Percentiles rank a stretch among this genome's conserved stretches.
phyloP scores from a whole-genome alignment of 2,113 vertebrate species.

The Dicerorhinus sumatrensis region DNA sequence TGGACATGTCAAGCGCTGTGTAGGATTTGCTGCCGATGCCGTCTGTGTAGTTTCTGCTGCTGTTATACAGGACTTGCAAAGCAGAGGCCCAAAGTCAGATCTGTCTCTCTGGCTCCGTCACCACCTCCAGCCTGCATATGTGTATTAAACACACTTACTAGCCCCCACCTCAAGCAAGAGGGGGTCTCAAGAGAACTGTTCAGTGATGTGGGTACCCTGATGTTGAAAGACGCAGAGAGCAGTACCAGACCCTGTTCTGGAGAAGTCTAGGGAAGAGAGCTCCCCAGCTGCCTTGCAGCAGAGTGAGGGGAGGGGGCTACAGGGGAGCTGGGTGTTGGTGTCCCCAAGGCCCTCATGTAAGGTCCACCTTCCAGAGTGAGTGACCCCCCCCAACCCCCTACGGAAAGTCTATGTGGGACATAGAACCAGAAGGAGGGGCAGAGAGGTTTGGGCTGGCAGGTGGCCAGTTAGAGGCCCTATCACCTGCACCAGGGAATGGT shows the following conservation, averaged over 20 bases:
- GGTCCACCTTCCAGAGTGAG: neutral
- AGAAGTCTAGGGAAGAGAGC: neutral
- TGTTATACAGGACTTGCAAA: too few species aligned
- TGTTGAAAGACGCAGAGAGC: neutral
- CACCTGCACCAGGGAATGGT: neutral
- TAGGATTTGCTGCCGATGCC: neutral
- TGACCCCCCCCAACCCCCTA: accelerated
- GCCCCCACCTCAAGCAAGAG: neutral
- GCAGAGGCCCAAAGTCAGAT: neutral
- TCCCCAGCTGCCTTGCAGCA: neutral
- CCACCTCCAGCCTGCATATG: neutral
- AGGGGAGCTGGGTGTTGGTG: neutral
- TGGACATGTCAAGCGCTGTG: accelerated
- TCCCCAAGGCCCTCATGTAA: neutral
- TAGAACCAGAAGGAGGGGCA: neutral
- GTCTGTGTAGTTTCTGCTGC: accelerated
- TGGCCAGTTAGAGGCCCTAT: neutral
- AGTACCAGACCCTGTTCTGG: neutral
- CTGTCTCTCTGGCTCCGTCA: neutral
- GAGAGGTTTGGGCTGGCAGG: neutral
- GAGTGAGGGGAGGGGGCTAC: accelerated
- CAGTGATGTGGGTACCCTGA: neutral
- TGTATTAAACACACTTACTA: neutral
- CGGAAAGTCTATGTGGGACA: neutral
- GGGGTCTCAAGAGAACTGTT: neutral